Base-by-base conservation (phyloP, 2,888 invertebrate genomes). In the Cantharis nigra region DNA sequence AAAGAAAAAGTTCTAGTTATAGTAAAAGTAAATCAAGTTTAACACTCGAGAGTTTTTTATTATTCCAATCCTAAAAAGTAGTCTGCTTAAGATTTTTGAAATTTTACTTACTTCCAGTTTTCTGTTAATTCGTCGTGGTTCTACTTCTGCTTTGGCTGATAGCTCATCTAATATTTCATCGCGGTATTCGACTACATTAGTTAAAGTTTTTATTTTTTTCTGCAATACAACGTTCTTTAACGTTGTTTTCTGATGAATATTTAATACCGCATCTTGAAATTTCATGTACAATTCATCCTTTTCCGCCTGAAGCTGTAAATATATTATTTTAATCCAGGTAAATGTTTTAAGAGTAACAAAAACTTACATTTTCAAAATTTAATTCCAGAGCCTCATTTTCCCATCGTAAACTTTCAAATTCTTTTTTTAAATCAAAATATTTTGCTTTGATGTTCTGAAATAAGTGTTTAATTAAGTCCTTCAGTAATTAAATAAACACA, bases 231-330 rank as follows among this genome's bases (percentile, higher is more conserved):
- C 93, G 80, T 95, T 95, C 87, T 95, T 96, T 83, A 95, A 88
- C 9, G 95, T 94, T 0, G 95, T 93, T 86, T 95, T 95, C 87
- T 97, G 96, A 86, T 97, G 97, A 3, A 97, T 92, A 85, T 97
- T 97, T 65, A 96, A 89, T 67, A 98, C 93, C 0, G 96, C 95
- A 78, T 94, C 92, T 10, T 96, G 93, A 87, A 98, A 97, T 85
- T 94, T 92, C 3, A 91, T 87, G 85, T 96, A 95, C 20, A 97
- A 87, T 73, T 95, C 94, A 83, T 97, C 94, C 10, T 96, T 91
- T 86, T 98, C 97, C 0, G 89, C 89, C 80, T 93, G 89, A 0
- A 95, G 79, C 87, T 87, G 74, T 71, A 80, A 77, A 74, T 11
- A 33, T 67, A 71, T 16, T 18, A 64, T 64, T 49, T 49, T n/a